Evolutionary conservation across 1,140 invertebrate genomes (phyloP).

Genomic region (Anastrepha obliqua): DNA sequence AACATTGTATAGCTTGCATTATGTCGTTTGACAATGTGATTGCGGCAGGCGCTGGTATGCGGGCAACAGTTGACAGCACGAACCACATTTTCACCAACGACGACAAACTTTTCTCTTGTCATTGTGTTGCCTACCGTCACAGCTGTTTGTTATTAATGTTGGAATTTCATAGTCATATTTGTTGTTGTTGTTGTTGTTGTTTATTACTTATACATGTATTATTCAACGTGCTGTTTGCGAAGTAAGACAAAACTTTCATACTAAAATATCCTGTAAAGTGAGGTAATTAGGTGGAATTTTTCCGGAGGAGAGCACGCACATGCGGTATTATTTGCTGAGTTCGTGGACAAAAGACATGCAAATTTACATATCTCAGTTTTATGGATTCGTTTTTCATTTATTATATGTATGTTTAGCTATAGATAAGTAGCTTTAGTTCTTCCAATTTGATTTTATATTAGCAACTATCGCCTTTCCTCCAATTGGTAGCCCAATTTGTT

Average conservation of each 20-base stretch:
- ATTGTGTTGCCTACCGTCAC: constrained; percentile 11
- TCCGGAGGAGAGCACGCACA: too few species aligned
- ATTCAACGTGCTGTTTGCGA: constrained; percentile 11
- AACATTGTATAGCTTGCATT: neutral
- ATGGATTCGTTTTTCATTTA: neutral
- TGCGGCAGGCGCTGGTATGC: constrained; percentile 19
- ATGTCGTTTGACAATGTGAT: constrained; percentile 15
- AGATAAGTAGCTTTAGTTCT: too few species aligned
- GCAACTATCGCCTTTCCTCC: too few species aligned
- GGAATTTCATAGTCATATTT: constrained; percentile 10
- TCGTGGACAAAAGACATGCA: neutral
- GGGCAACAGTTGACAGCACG: neutral
- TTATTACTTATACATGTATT: constrained; percentile 31
- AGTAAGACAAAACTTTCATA: constrained; percentile 33
- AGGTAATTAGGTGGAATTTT: constrained; percentile 24
- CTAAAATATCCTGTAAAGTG: constrained; percentile 26
- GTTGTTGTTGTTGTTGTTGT: neutral
- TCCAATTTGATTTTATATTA: too few species aligned
- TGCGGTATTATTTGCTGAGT: neutral
- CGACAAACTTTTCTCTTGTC: constrained; percentile 51
- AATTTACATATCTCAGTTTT: neutral
- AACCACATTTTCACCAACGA: constrained; percentile 19
- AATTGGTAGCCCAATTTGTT: too few species aligned
- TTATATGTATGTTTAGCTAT: too few species aligned
- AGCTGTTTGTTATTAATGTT: constrained; percentile 50